phyloP scores from a whole-genome alignment of 1,140 invertebrate species.

The Drosophila burlai region DNA sequence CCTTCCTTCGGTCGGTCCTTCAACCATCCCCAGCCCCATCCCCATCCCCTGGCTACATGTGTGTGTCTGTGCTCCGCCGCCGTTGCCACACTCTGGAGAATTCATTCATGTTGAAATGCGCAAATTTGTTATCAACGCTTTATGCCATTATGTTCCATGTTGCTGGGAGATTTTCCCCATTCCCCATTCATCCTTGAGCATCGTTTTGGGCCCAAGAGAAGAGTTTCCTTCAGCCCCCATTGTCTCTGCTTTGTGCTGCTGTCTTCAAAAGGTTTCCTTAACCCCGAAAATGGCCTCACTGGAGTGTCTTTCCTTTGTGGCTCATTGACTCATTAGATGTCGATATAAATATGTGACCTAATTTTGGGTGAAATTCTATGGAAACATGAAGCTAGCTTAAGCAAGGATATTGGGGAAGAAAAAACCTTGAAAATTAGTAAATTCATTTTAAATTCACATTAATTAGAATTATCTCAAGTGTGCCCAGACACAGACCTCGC shows the following conservation, averaged over 20 bases:
- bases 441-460: conserved; percentile 22
- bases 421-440: no score
- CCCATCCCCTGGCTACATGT: conserved; percentile 6
- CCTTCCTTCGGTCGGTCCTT: not conserved
- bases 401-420: not conserved
- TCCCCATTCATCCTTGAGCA: conserved; percentile 17
- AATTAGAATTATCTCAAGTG: conserved; percentile 71
- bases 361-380: conserved; percentile 7
- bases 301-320: conserved; percentile 51
- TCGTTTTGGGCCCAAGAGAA: conserved; percentile 44
- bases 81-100: conserved; percentile 63
- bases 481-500: not conserved
- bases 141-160: conserved; percentile 81
- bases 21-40: not conserved
- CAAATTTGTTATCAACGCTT: conserved; percentile 85
- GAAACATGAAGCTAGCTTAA: not conserved
- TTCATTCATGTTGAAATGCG: conserved; percentile 84
- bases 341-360: conserved; percentile 55
- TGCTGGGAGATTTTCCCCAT: conserved; percentile 35
- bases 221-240: conserved; percentile 15
- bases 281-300: not conserved
- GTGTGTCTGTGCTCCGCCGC: conserved; percentile 31
- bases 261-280: conserved; percentile 2
- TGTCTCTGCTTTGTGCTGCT: conserved; percentile 22
- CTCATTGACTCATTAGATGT: conserved; percentile 71